Base-by-base conservation (phyloP, 2,113 vertebrate genomes). In the Phylloscopus trochilus region DNA sequence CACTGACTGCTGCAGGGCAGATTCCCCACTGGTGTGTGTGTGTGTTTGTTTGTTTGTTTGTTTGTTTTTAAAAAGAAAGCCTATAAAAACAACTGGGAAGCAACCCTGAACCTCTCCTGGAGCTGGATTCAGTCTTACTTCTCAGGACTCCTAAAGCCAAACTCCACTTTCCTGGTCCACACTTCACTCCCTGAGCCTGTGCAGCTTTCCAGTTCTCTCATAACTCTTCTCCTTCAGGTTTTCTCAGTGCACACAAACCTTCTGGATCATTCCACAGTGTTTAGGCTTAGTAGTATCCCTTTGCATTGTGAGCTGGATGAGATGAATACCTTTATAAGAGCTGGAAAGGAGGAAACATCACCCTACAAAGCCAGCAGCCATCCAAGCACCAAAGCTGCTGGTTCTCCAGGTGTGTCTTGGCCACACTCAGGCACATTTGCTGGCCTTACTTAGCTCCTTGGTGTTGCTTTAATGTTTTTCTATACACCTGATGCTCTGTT, bases 191-290 rank as follows among this genome's bases (percentile, higher is more conserved):
- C 47, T 31, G 14, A 84, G 35, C 37, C 30, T 84, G 58, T 67
- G 64, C 2, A 0, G 13, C 19, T 85, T 89, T 52, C 69, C 52
- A 52, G 47, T 35, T 22, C 30, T 10, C 43, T 78, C 30, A 33
- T 35, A 12, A 13, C 23, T 35, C 28, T 67, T 49, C 14, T 83
- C 27, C 41, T 60, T 70, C 63, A 73, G 49, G 11, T 85, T 70
- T 90, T 43, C 47, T 35, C 37, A 35, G 55, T 10, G 56, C 23
- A 44, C 28, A 58, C 41, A 82, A 46, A 44, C 15, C 22, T 78
- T 52, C 62, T 56, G 52, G 22, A 35, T 68, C 2, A 1, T 19
- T 68, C 58, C 18, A 5, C 0, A 0, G 39, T 44, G 41, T 15
- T 89, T 64, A 41, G 85, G 59, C n/a, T 77, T 14, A 11, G 37